phyloP scores from a whole-genome alignment of 2,888 invertebrate species.

The Dromius quadrimaculatus region DNA sequence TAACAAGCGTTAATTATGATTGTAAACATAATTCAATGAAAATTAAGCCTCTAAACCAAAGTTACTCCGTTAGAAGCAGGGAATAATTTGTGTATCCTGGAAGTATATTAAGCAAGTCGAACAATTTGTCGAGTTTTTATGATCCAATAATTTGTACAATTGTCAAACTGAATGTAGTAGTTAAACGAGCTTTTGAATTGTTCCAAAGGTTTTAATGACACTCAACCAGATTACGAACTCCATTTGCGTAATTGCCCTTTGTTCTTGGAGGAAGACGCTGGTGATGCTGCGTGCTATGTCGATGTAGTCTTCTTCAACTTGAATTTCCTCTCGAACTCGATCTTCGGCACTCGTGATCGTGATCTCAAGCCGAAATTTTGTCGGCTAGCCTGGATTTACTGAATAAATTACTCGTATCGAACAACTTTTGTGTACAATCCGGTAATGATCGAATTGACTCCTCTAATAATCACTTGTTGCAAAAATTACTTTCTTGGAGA shows the following conservation, averaged over 20 bases:
- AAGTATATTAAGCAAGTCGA: constrained; percentile 50
- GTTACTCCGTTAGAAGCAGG: constrained; percentile 31
- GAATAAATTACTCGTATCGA: constrained; percentile 16
- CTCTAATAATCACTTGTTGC: no score
- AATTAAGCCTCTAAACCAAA: constrained; percentile 48
- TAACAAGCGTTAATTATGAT: constrained; percentile 50
- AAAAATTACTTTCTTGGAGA: no score
- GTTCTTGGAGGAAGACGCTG: constrained; percentile 44
- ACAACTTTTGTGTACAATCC: no score
- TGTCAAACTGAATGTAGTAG: constrained; percentile 54
- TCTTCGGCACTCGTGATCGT: not conserved
- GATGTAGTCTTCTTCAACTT: no score
- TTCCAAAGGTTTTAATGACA: constrained; percentile 54
- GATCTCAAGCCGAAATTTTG: constrained; percentile 19
- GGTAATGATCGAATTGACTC: no score
- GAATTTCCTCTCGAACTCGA: constrained; percentile 17
- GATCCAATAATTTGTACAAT: constrained; percentile 54
- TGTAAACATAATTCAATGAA: constrained; percentile 51
- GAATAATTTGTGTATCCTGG: constrained; percentile 50
- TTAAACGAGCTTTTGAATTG: constrained; percentile 53
- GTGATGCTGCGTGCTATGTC: constrained; percentile 24
- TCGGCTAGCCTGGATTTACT: not conserved
- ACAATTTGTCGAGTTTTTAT: constrained; percentile 52
- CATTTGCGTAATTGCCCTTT: constrained; percentile 54
- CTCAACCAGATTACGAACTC: constrained; percentile 54